A percentile compares a stretch with the other conserved stretches of the same genome.
Evolutionary conservation across 2,797 vertebrate species (phyloP).

Genomic region (Sebastolobus alascanus): DNA sequence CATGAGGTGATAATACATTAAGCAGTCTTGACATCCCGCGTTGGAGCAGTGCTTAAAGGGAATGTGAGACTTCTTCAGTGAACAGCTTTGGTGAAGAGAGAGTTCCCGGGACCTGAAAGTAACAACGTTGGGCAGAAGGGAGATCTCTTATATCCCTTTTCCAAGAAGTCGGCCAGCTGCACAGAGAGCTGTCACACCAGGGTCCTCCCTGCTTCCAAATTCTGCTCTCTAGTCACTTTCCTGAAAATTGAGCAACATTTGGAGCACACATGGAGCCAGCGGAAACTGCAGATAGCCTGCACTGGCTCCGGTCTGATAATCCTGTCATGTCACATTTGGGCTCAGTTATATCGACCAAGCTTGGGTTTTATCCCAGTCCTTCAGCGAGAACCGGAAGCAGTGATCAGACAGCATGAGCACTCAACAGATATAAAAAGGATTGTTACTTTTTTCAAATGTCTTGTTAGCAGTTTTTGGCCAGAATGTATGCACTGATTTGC

Average conservation of each 20-base stretch:
- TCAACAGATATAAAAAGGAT: conserved; percentile 49
- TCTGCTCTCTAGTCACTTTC: conserved; percentile 23
- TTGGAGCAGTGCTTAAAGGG: background rate
- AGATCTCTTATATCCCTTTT: conserved; percentile 20
- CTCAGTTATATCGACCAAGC: conserved; percentile 1
- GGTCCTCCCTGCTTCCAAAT: conserved; percentile 33
- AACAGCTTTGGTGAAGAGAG: conserved; percentile 11
- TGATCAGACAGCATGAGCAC: conserved; percentile 32
- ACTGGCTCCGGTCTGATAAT: conserved; percentile 24
- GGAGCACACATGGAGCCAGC: background rate
- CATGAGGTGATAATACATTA: background rate
- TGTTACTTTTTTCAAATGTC: conserved; percentile 31
- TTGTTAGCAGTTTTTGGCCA: conserved; percentile 31
- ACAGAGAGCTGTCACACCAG: conserved; percentile 21
- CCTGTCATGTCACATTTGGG: conserved; percentile 50
- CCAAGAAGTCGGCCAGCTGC: conserved; percentile 37
- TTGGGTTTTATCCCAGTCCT: conserved; percentile 26
- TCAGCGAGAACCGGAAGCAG: conserved; percentile 22
- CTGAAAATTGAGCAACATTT: conserved; percentile 40
- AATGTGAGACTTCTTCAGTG: background rate
- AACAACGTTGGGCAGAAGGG: conserved; percentile 19
- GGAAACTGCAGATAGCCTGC: conserved; percentile 21
- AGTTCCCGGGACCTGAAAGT: conserved; percentile 35
- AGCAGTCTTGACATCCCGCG: conserved; percentile 5
- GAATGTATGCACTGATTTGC: conserved; percentile 12